These are phyloP conservation scores for Tragulus kanchil DNA, from an alignment of 2,113 vertebrate species.

Conservation along the genomic window DNA sequence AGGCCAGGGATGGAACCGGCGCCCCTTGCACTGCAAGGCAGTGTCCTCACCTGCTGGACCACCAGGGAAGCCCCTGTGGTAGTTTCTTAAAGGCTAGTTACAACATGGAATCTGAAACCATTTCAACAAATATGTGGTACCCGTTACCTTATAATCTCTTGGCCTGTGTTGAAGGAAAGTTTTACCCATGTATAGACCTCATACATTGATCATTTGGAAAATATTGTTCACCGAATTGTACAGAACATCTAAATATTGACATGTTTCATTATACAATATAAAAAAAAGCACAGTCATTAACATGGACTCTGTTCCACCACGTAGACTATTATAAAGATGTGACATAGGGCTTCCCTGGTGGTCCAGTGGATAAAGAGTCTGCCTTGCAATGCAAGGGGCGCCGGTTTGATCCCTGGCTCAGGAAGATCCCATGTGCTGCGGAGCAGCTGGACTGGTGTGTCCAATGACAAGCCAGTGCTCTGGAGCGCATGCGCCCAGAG, in stretches of 20 bases:
- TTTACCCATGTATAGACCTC: background rate
- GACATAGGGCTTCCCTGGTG: no score
- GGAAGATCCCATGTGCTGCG: no score
- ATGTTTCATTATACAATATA: background rate
- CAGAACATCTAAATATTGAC: background rate
- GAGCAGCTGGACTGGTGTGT: no score
- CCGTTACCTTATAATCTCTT: background rate
- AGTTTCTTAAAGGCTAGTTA: constrained; percentile 2
- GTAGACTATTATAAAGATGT: background rate
- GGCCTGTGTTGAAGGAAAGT: background rate
- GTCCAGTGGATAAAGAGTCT: no score
- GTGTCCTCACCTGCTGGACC: no score
- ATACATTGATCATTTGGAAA: background rate
- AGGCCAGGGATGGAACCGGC: no score
- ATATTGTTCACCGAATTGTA: background rate
- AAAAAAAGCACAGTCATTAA: background rate
- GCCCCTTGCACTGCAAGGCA: no score
- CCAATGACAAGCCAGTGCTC: no score
- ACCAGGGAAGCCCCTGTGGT: background rate
- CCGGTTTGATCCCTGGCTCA: no score
- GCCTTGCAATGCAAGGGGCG: no score
- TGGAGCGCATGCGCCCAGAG: no score
- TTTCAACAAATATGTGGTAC: background rate
- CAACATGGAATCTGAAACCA: background rate
- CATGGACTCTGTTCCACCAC: background rate